These are phyloP conservation scores for Tethya wilhelma DNA, from an alignment of 37 sponge, comb jelly and placozoan genomes.

Conservation along the genomic window DNA sequence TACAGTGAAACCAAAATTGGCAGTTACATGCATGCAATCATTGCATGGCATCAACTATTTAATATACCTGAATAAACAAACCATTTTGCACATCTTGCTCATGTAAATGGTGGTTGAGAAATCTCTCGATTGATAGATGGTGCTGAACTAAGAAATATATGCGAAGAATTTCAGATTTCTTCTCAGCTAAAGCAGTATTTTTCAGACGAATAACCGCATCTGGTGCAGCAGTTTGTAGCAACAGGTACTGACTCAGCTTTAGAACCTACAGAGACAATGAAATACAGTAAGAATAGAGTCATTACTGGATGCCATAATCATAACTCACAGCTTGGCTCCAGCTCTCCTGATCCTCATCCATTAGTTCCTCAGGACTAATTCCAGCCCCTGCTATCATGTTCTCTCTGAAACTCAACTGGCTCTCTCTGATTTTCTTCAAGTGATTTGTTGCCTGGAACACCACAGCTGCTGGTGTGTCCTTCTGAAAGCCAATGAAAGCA, in stretches of 20 bases:
- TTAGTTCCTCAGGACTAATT: too few species aligned
- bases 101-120: neutral
- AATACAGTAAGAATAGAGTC: neutral
- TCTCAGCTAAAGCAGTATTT: slow-evolving; percentile 8
- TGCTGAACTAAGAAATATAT: slow-evolving; percentile 57
- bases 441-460: slow-evolving; percentile 73
- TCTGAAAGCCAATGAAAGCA: slow-evolving; percentile 82
- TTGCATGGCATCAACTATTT: neutral
- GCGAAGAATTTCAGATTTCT: neutral
- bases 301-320: neutral
- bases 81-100: neutral
- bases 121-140: slow-evolving; percentile 45
- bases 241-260: slow-evolving; percentile 31
- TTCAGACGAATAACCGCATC: slow-evolving; percentile 71
- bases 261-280: slow-evolving; percentile 50
- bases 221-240: slow-evolving; percentile 70
- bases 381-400: too few species aligned
- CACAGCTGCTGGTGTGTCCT: slow-evolving; percentile 79
- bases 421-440: too few species aligned
- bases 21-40: neutral
- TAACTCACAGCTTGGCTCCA: too few species aligned
- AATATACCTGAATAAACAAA: slow-evolving; percentile 20
- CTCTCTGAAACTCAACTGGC: too few species aligned
- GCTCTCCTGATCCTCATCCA: too few species aligned
- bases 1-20: neutral